phyloP scores from a whole-genome alignment of 2,888 invertebrate species.

The Euzophera pinguis region DNA sequence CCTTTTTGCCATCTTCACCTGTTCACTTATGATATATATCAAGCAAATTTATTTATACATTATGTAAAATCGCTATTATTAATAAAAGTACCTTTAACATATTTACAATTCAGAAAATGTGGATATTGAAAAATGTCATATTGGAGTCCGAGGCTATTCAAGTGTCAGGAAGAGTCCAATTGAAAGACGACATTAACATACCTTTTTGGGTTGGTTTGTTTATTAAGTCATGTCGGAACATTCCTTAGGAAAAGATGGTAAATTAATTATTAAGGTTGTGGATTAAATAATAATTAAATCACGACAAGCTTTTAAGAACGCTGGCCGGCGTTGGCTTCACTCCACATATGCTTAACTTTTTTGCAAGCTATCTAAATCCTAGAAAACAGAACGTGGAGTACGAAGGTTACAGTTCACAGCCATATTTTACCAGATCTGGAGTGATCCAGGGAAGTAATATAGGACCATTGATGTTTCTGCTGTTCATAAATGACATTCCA shows the following conservation, averaged over 20 bases:
- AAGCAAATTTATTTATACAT: slow-evolving; percentile 29
- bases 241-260: no score
- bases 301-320: no score
- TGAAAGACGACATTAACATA: no score
- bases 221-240: no score
- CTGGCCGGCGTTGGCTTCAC: no score
- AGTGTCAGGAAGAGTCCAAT: no score
- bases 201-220: no score
- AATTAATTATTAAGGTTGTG: no score
- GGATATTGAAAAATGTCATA: slow-evolving; percentile 11
- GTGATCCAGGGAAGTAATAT: not conserved
- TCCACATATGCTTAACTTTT: no score
- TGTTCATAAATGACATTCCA: not conserved
- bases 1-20: slow-evolving; percentile 13
- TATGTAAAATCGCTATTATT: no score
- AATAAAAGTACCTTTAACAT: slow-evolving; percentile 21
- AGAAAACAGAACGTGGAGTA: not conserved
- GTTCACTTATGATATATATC: slow-evolving; percentile 5
- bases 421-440: not conserved
- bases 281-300: no score
- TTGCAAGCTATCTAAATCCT: not conserved
- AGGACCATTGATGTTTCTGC: not conserved
- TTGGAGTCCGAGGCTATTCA: no score
- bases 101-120: slow-evolving; percentile 24
- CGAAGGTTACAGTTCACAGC: not conserved